Base-by-base conservation (phyloP, 2,888 invertebrate species). In the Galeruca laticollis region DNA sequence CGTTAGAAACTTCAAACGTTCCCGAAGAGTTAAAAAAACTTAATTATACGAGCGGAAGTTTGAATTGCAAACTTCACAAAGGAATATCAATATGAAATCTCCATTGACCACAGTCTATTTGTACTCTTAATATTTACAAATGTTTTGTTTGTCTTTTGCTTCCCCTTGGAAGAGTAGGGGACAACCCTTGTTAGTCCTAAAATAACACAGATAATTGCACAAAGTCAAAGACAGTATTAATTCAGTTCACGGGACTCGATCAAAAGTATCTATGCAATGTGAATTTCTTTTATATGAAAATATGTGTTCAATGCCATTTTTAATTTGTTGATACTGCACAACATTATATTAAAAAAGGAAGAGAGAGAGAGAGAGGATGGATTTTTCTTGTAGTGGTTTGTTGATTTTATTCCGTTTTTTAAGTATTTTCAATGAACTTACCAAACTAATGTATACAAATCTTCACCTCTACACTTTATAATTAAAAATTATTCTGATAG, bases 121-220 rank as follows among this genome's bases (percentile, higher is more conserved):
- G 37, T 40, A 31, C 56, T 56, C 63, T 64, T 64, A 64, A 64
- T 64, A 64, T 64, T 64, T 37, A 64, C 63, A 64, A 64, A 64
- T 64, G 63, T 64, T 62, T 64, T 64, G 56, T 64, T 64, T 64
- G 63, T 52, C 20, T 56, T 64, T 54, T 13, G 52, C 18, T 21
- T 40, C 15, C 15, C 20, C 33, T 35, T 43, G 6, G 13, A 56
- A 56, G 52, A 40, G 37, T n/a, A 26, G 63, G 56, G 63, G 40
- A 56, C 56, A 40, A 26, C 56, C 63, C 63, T 31, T 43, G 56
- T 56, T n/a, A 37, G 43, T 56, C 63, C 63, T 64, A 64, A 64
- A 64, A 56, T 56, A 64, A 64, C 63, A 64, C 63, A 31, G 63
- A 64, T 64, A 64, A 64, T 64, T 64, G 63, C 63, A 33, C 63